A percentile compares a stretch with the other conserved stretches of the same genome.
These are phyloP conservation scores for Elegia similella DNA, from an alignment of 2,888 invertebrate species.

Conservation along the genomic window DNA sequence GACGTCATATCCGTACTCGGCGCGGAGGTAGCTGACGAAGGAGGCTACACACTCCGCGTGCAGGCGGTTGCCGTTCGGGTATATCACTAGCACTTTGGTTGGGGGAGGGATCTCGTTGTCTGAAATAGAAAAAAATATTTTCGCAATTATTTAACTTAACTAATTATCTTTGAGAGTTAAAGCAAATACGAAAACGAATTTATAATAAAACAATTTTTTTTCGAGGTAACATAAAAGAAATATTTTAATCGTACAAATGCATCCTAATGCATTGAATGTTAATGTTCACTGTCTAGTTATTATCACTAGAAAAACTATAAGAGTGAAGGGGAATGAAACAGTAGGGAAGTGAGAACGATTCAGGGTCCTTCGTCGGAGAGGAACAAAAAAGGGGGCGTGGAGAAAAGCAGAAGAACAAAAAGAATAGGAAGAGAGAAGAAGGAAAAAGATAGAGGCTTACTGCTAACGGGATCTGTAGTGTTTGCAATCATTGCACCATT, in stretches of 20 bases:
- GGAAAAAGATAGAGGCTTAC: conserved; percentile 37
- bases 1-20: conserved; percentile 63
- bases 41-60: conserved; percentile 68
- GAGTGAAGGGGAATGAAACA: too few species aligned
- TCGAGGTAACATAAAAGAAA: too few species aligned
- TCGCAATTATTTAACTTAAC: too few species aligned
- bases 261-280: too few species aligned
- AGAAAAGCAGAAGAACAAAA: conserved; percentile 26
- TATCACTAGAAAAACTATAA: too few species aligned
- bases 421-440: not conserved
- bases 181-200: too few species aligned
- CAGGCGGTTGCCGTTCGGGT: conserved; percentile 58
- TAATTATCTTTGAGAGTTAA: too few species aligned
- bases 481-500: conserved; percentile 29
- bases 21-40: conserved; percentile 58
- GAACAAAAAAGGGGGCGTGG: conserved; percentile 73
- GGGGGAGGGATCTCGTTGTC: conserved; percentile 59
- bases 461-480: conserved; percentile 38
- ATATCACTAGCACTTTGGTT: conserved; percentile 64
- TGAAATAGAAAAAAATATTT: conserved; percentile 30
- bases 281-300: too few species aligned
- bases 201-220: too few species aligned
- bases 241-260: too few species aligned
- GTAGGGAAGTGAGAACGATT: too few species aligned
- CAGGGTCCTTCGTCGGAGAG: too few species aligned